Conservation (phyloP, 2,113 vertebrate species). For the Lamprotornis superbus region DNA sequence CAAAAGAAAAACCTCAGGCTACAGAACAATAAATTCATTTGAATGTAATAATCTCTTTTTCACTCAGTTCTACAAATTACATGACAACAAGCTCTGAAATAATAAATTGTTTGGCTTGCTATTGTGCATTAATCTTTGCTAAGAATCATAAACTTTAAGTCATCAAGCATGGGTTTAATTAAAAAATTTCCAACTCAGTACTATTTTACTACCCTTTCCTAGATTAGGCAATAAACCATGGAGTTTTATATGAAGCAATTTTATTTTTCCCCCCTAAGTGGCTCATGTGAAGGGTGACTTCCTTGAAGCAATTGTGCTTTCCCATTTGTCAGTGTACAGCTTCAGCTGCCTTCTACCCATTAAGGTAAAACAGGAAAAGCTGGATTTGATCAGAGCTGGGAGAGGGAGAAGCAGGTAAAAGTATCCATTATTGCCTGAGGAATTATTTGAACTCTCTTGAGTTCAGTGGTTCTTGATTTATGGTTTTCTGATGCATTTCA, state of each 20-base stretch:
- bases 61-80: constrained; percentile 58
- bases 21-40: constrained; percentile 54
- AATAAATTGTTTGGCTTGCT: constrained; percentile 51
- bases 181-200: constrained; percentile 25
- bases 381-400: not conserved
- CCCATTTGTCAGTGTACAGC: not conserved
- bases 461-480: not conserved
- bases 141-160: constrained; percentile 44
- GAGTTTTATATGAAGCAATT: constrained; percentile 46
- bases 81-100: constrained; percentile 26
- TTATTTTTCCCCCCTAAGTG: not conserved
- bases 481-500: not conserved
- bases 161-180: constrained; percentile 56
- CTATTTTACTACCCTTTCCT: constrained; percentile 31
- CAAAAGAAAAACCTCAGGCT: not conserved
- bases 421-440: not conserved
- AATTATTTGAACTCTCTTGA: not conserved
- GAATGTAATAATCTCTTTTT: constrained; percentile 56
- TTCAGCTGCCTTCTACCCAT: not conserved
- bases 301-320: not conserved
- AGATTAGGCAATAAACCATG: not conserved
- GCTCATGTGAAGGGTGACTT: not conserved
- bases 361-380: not conserved
- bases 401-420: not conserved
- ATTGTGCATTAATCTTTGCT: constrained; percentile 59